Evolutionary conservation across 2,113 vertebrate genomes (phyloP).

Genomic region (Syngnathus floridae): DNA sequence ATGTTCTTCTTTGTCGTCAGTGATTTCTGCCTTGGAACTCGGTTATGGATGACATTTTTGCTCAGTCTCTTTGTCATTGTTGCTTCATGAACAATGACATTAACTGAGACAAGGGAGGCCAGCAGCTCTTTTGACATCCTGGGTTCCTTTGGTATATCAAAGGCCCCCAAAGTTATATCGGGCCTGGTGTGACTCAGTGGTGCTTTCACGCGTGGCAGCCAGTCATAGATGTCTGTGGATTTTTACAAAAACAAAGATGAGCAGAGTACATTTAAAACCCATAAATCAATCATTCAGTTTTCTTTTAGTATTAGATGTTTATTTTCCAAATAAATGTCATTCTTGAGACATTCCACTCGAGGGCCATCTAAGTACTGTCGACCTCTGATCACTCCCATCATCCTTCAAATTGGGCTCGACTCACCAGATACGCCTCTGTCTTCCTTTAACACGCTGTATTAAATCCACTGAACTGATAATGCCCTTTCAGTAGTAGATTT

Average conservation of each 20-base stretch:
- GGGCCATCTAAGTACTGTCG: slow-evolving; percentile 7
- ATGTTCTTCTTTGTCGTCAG: too few relatives aligned
- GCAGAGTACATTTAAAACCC: background rate
- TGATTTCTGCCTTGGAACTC: too few relatives aligned
- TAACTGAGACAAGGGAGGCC: too few relatives aligned
- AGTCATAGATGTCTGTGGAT: background rate
- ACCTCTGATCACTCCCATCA: slow-evolving; percentile 33
- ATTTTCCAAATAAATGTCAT: slow-evolving; percentile 5
- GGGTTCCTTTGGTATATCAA: too few relatives aligned
- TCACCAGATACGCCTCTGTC: slow-evolving; percentile 50
- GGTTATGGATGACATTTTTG: too few relatives aligned
- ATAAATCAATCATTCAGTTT: background rate
- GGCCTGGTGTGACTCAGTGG: too few relatives aligned
- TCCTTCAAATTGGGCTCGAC: slow-evolving; percentile 45
- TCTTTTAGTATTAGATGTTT: background rate
- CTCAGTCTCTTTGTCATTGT: too few relatives aligned
- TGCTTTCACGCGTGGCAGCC: background rate
- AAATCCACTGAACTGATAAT: slow-evolving; percentile 61
- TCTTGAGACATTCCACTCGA: slow-evolving; percentile 9
- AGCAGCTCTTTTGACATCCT: too few relatives aligned
- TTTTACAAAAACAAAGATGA: background rate
- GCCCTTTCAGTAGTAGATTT: slow-evolving; percentile 56
- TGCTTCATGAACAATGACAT: too few relatives aligned
- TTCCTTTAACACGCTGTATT: slow-evolving; percentile 58
- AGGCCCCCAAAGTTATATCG: too few relatives aligned